These are phyloP conservation scores for Erpetoichthys calabaricus DNA, from an alignment of 2,797 vertebrate genomes.

Conservation along the genomic window DNA sequence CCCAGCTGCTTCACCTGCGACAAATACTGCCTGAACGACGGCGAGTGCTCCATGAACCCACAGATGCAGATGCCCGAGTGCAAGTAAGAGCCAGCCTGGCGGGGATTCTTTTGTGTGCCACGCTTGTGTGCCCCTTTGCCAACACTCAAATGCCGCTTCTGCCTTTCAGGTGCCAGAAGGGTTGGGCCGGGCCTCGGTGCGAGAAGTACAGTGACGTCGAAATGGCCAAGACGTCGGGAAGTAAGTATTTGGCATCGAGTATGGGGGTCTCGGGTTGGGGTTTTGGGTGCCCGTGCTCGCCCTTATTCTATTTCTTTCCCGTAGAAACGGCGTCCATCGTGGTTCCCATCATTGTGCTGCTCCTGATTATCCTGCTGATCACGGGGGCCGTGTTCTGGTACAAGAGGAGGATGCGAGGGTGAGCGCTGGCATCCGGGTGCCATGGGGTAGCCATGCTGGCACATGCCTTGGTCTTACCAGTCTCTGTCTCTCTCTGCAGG, in stretches of 20 bases:
- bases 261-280: too few relatives aligned
- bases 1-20: constrained; percentile 80
- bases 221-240: constrained; percentile 36
- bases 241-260: constrained; percentile 40
- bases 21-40: constrained; percentile 74
- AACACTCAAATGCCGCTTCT: neutral
- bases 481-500: constrained; percentile 34
- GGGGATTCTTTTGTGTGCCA: fast-evolving
- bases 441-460: too few relatives aligned
- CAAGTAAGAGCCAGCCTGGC: constrained; percentile 47
- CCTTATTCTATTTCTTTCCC: constrained; percentile 16
- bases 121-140: neutral
- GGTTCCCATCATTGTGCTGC: constrained; percentile 60
- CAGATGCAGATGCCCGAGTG: constrained; percentile 68
- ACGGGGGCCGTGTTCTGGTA: constrained; percentile 73
- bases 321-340: constrained; percentile 73
- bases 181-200: constrained; percentile 62
- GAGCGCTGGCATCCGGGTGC: constrained; percentile 26
- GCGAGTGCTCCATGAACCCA: constrained; percentile 67
- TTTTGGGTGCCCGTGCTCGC: neutral
- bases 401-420: constrained; percentile 78
- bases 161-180: constrained; percentile 54
- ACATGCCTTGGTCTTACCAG: constrained; percentile 15
- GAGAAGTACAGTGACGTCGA: constrained; percentile 37
- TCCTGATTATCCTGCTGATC: constrained; percentile 62